Conservation (phyloP, 1,140 invertebrate species). For the Cherax quadricarinatus region DNA sequence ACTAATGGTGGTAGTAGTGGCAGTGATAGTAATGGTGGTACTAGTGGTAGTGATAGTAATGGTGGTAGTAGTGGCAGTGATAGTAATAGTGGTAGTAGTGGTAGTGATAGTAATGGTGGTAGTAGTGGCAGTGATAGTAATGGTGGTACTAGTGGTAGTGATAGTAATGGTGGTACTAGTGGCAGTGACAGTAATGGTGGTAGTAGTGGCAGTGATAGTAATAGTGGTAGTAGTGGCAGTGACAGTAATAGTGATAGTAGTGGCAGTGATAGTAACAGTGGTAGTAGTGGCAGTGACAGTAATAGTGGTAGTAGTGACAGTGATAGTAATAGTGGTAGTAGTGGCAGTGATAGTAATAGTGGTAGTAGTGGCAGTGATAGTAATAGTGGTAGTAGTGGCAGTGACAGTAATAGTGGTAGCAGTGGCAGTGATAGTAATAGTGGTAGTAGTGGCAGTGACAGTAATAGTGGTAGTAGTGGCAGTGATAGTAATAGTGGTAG, state of each 20-base stretch:
- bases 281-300: not conserved
- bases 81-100: no score
- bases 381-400: conserved; percentile 3
- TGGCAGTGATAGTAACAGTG: not conserved
- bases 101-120: no score
- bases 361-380: not conserved
- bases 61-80: no score
- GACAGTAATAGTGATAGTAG: not conserved
- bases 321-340: not conserved
- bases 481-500: no score
- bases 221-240: not conserved
- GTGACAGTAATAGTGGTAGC: no score
- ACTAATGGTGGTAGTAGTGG: not conserved
- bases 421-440: not conserved
- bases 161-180: conserved; percentile 2
- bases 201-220: conserved; percentile 17
- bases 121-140: no score
- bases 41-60: no score
- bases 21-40: not conserved
- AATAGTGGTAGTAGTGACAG: not conserved
- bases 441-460: not conserved
- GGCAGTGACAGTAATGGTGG: no score
- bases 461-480: no score
- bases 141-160: not conserved
- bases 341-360: not conserved